These are phyloP conservation scores for Uropsilus gracilis DNA, from an alignment of 2,113 vertebrate species.

Conservation along the genomic window DNA sequence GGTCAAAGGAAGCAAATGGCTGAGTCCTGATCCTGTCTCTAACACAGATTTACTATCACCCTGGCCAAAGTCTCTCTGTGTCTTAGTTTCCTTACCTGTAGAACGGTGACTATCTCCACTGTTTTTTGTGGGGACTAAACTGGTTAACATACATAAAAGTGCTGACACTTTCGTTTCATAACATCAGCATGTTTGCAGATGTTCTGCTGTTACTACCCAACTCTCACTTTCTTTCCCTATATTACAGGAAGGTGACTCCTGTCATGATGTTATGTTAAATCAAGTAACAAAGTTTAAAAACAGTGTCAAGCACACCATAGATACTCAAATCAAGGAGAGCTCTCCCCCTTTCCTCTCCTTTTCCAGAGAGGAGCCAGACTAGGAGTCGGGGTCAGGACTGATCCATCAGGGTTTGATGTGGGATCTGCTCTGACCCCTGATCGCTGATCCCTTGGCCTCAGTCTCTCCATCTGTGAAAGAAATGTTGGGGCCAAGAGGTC, in stretches of 20 bases:
- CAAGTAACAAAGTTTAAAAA: background rate
- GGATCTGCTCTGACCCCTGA: background rate
- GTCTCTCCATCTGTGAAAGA: slow-evolving; percentile 17
- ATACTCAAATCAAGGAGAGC: background rate
- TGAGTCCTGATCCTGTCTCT: background rate
- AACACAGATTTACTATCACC: background rate
- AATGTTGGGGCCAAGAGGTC: background rate
- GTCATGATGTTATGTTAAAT: background rate
- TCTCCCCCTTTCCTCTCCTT: background rate
- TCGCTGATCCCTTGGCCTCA: slow-evolving; percentile 3
- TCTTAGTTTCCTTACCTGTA: background rate
- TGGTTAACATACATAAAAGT: background rate
- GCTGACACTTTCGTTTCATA: too few relatives aligned
- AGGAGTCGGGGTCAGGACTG: background rate
- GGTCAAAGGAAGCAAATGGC: background rate
- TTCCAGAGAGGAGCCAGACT: background rate
- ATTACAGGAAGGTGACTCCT: background rate
- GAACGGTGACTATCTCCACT: background rate
- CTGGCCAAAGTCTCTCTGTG: background rate
- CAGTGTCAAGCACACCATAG: background rate
- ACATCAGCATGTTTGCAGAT: background rate
- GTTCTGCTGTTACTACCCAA: background rate
- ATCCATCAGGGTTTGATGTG: background rate
- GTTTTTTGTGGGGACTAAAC: background rate
- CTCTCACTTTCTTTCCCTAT: background rate